Evolutionary conservation across 1,140 invertebrate genomes (phyloP).

Genomic region (Hypsibius dujardini): DNA sequence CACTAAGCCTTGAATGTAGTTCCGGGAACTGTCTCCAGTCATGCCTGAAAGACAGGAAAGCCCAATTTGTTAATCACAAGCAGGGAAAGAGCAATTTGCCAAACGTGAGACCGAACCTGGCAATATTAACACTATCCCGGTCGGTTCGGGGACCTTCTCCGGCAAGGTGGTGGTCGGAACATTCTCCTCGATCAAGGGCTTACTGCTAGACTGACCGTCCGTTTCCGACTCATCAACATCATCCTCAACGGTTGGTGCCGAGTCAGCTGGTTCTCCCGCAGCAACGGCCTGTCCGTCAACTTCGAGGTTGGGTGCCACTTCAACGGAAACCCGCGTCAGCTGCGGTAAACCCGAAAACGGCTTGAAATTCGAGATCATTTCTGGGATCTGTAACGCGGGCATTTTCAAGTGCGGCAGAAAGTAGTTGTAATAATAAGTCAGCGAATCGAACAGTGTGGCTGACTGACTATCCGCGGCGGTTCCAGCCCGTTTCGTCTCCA

Average conservation of each 20-base stretch:
- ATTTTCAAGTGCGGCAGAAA: background rate
- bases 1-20: constrained; percentile 62
- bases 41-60: constrained; percentile 47
- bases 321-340: no score
- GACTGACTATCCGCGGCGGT: background rate
- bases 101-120: background rate
- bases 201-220: no score
- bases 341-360: no score
- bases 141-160: background rate
- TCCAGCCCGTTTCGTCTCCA: background rate
- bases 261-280: no score
- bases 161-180: no score
- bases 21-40: constrained; percentile 52
- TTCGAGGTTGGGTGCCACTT: no score
- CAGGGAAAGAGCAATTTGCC: no score
- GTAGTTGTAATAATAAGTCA: background rate
- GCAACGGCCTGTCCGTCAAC: no score
- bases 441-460: background rate
- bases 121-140: background rate
- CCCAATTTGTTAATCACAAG: no score
- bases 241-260: no score
- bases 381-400: background rate
- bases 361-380: background rate
- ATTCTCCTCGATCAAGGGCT: no score
- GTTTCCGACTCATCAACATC: no score